These are phyloP conservation scores for Drosophila melanica DNA, from an alignment of 1,140 invertebrate genomes.

Conservation along the genomic window DNA sequence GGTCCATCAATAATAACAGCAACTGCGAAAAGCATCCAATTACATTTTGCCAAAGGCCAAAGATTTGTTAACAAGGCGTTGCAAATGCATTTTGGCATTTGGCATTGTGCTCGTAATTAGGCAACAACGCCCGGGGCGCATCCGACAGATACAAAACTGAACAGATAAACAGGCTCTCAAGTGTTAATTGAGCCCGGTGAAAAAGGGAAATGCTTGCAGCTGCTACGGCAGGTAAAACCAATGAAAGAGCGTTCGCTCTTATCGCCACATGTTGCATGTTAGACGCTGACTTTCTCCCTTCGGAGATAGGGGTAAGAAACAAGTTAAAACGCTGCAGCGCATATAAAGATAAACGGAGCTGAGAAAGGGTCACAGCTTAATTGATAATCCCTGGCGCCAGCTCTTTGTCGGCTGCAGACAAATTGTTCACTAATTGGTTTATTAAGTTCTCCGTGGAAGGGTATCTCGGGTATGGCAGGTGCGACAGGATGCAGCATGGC, in stretches of 20 bases:
- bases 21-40: conserved; percentile 53
- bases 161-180: conserved; percentile 26
- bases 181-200: conserved; percentile 58
- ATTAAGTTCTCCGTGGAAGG: conserved; percentile 4
- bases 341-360: conserved; percentile 1
- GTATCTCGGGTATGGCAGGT: conserved; percentile 18
- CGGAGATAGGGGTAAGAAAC: neutral
- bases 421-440: conserved; percentile 75
- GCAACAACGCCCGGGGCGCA: conserved; percentile 43
- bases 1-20: conserved; percentile 20
- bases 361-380: conserved; percentile 45
- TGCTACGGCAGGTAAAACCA: conserved; percentile 41
- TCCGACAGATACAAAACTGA: conserved; percentile 30
- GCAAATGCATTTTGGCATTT: conserved; percentile 72
- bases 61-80: conserved; percentile 65
- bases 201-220: conserved; percentile 48
- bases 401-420: conserved; percentile 42
- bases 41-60: conserved; percentile 52
- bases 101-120: conserved; percentile 74
- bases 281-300: conserved; percentile 40
- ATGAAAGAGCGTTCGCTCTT: conserved; percentile 5
- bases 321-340: neutral
- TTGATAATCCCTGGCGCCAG: conserved; percentile 72
- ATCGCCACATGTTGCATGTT: conserved; percentile 44
- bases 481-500: conserved; percentile 27